Percentiles rank a stretch among this genome's conserved stretches.
phyloP scores from a whole-genome alignment of 2,888 invertebrate species.

The Sthenelais limicola region DNA sequence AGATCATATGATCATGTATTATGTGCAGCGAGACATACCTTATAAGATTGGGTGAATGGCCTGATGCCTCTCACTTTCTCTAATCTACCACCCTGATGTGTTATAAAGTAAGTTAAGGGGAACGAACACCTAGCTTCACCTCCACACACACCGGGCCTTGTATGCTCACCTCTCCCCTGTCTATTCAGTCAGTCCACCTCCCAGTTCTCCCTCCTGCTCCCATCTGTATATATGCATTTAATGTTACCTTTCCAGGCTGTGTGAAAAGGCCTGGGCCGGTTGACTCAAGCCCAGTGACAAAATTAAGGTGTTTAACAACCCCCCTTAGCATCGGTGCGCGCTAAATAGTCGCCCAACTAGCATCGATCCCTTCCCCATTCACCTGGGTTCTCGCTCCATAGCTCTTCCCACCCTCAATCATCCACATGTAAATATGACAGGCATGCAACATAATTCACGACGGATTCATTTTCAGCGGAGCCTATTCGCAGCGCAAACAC shows the following conservation, averaged over 20 bases:
- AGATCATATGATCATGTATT: too few relatives aligned
- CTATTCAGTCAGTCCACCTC: too few relatives aligned
- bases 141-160: not conserved
- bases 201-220: not conserved
- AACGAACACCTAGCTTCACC: too few relatives aligned
- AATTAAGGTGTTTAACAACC: slow-evolving; percentile 25
- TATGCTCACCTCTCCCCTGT: too few relatives aligned
- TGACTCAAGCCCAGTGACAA: slow-evolving; percentile 23
- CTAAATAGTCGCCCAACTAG: slow-evolving; percentile 12
- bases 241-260: not conserved
- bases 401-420: slow-evolving; percentile 18
- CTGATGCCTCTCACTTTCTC: too few relatives aligned
- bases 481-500: slow-evolving; percentile 20
- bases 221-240: not conserved
- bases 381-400: not conserved
- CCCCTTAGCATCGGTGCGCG: not conserved
- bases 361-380: slow-evolving; percentile 13
- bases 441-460: not conserved
- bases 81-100: too few relatives aligned
- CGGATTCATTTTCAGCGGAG: not conserved
- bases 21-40: too few relatives aligned
- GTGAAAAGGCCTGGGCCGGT: not conserved
- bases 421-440: slow-evolving; percentile 7
- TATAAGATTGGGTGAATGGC: too few relatives aligned
- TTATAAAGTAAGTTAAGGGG: too few relatives aligned